Evolutionary conservation across 2,113 vertebrate species (phyloP).

Genomic region (Cheilinus undulatus): DNA sequence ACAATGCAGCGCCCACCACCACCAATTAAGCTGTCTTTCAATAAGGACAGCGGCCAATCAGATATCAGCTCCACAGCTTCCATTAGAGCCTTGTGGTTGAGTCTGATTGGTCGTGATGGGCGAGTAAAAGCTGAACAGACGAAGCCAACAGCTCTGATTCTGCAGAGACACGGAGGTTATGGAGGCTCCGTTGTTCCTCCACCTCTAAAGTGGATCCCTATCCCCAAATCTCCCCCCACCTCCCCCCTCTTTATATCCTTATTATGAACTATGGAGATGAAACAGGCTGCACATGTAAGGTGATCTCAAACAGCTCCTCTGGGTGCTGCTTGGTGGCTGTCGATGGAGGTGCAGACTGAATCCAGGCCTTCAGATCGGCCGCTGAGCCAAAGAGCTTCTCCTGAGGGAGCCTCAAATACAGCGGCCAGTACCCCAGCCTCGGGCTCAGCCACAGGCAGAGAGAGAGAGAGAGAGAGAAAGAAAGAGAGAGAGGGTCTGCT

Average conservation of each 20-base stretch:
- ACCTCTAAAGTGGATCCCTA: constrained; percentile 58
- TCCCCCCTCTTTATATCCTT: constrained; percentile 41
- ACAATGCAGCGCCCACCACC: constrained; percentile 10
- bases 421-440: constrained; percentile 26
- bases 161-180: constrained; percentile 49
- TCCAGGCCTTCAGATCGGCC: constrained; percentile 28
- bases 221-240: constrained; percentile 29
- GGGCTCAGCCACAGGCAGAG: constrained; percentile 39
- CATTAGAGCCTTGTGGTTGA: constrained; percentile 30
- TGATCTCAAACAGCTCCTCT: constrained; percentile 44
- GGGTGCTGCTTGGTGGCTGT: constrained; percentile 49
- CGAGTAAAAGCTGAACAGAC: constrained; percentile 38
- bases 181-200: constrained; percentile 47
- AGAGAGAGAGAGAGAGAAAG: constrained; percentile 19
- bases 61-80: constrained; percentile 52
- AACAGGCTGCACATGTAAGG: constrained; percentile 59
- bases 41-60: constrained; percentile 63
- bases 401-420: constrained; percentile 36
- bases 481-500: constrained; percentile 33
- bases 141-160: constrained; percentile 53
- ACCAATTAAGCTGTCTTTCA: constrained; percentile 59
- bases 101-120: constrained; percentile 60
- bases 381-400: constrained; percentile 48
- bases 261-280: constrained; percentile 55
- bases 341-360: constrained; percentile 26